Conservation (phyloP, 1,140 invertebrate genomes). For the Rhopalosiphum padi region DNA sequence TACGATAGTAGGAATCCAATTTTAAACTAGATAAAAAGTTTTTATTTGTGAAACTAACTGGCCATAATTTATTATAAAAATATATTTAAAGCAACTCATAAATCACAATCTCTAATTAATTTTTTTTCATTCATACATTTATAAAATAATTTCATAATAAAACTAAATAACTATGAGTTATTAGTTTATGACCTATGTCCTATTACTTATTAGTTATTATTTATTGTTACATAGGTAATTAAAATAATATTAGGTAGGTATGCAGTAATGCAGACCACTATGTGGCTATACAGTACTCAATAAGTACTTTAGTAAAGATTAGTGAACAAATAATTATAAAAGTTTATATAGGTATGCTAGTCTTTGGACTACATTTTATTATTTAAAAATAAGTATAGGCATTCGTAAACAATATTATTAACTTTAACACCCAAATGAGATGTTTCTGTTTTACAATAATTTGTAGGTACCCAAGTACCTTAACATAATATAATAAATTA, state of each 20-base stretch:
- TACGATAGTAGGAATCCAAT: not conserved
- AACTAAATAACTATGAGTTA: not conserved
- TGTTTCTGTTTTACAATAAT: too few relatives aligned
- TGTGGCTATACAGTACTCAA: too few relatives aligned
- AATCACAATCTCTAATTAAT: not conserved
- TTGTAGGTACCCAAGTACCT: too few relatives aligned
- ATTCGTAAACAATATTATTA: not conserved
- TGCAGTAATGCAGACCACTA: too few relatives aligned
- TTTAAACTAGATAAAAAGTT: not conserved
- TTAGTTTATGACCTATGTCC: not conserved
- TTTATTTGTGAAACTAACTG: not conserved
- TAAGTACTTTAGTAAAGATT: not conserved
- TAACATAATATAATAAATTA: too few relatives aligned
- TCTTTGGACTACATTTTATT: not conserved
- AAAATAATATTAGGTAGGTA: not conserved
- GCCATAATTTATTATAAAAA: not conserved
- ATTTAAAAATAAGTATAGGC: not conserved
- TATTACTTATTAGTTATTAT: not conserved
- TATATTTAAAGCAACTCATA: not conserved
- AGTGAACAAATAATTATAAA: not conserved
- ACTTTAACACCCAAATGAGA: not conserved
- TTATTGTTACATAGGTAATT: not conserved
- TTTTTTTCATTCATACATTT: not conserved
- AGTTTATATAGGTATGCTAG: not conserved
- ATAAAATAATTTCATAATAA: conserved; percentile 11